A percentile compares a stretch with the other conserved stretches of the same genome.
These are phyloP conservation scores for Romanogobio albipinnatus DNA, from an alignment of 2,113 vertebrate species.

Conservation along the genomic window DNA sequence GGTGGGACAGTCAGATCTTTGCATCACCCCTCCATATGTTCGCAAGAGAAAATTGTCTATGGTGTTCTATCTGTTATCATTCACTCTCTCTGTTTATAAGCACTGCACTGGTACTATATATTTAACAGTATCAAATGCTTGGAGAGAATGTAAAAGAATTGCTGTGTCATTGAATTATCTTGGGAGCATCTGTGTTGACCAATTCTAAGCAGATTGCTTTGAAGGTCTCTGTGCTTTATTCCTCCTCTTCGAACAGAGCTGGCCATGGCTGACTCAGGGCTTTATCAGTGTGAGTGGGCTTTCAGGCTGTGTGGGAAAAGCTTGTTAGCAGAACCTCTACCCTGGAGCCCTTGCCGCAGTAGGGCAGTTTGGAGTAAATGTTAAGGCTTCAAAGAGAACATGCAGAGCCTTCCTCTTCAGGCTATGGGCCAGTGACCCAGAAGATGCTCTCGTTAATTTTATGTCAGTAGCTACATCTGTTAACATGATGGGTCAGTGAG, in stretches of 20 bases:
- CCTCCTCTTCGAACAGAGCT: constrained; percentile 37
- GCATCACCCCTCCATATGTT: not conserved
- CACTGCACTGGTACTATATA: not conserved
- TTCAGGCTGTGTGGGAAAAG: constrained; percentile 49
- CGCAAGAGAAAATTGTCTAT: not conserved
- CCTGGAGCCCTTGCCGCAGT: constrained; percentile 42
- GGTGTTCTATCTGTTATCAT: not conserved
- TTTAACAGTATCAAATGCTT: not conserved
- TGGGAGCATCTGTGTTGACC: constrained; percentile 21
- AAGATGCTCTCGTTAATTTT: constrained; percentile 46
- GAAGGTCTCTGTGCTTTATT: constrained; percentile 43
- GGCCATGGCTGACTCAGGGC: constrained; percentile 46
- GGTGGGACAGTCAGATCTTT: not conserved
- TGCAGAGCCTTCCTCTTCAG: constrained; percentile 34
- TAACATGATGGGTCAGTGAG: constrained; percentile 40
- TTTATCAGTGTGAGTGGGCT: constrained; percentile 41
- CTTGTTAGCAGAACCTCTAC: constrained; percentile 49
- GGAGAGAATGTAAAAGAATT: not conserved
- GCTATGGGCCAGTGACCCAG: constrained; percentile 33
- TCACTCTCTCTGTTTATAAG: not conserved
- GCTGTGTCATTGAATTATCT: constrained; percentile 28
- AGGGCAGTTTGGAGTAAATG: constrained; percentile 37
- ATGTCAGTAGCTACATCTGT: constrained; percentile 40
- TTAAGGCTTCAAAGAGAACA: constrained; percentile 55
- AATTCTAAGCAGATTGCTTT: constrained; percentile 41